Base-by-base conservation (phyloP, 2,888 invertebrate species). In the Parnassius mnemosyne region DNA sequence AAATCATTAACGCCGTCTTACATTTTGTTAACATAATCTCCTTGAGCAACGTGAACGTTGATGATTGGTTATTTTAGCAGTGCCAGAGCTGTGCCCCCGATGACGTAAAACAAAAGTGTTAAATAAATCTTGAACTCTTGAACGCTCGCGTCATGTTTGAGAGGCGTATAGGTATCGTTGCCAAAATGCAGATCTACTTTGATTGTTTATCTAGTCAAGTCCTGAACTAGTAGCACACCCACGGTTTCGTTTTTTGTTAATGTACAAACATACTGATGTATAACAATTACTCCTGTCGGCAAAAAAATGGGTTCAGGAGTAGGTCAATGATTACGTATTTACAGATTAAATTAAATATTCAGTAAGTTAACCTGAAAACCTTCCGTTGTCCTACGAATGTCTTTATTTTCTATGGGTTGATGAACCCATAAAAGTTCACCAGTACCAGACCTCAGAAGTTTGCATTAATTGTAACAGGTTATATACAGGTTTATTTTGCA, bases 101-200 rank as follows among this genome's bases (percentile, higher is more conserved):
- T 63, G 63, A 63, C 63, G 63, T 60, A 63, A 60, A 63, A 59
- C 63, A 59, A 63, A 55, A 55, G 63, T 25, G 59, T 59, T 59
- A 47, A 58, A 59, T 52, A 55, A 54, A 57, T 57, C 57, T 61
- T 25, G 25, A 20, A 52, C 25, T 55, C 51, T 55, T 54, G 58
- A 53, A 51, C 54, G 57, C 16, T 9, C 56, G 53, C 63, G 63
- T 63, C 60, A 56, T 13, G 10, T 54, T 63, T 43, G 58, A 46
- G 55, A 52, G 56, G 59, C 60, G 59, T 56, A 46, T 43, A 47
- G 43, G 52, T 43, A 46, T 16, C 49, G 47, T 57, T 63, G 63
- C 63, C 63, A 63, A 63, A 59, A 12, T 42, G 43, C 63, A 10
- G 9, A 52, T 53, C 41, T 54, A 58, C 54, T 52, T 62, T 44